phyloP scores from a whole-genome alignment of 1,140 invertebrate genomes.

The Zaprionus ornatus region DNA sequence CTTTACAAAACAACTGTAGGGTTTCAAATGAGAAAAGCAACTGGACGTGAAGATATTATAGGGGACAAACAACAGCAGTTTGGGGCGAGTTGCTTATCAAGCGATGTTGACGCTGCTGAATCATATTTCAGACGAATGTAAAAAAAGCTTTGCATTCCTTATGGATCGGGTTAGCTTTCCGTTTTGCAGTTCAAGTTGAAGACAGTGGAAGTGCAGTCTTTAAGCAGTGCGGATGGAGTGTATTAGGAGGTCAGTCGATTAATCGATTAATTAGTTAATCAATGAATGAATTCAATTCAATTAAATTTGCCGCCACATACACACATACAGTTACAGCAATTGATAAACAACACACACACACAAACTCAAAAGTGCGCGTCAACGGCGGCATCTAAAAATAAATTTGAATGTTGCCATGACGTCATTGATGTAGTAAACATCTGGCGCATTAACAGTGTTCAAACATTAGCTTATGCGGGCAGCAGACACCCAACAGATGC shows the following conservation, averaged over 20 bases:
- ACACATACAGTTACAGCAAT: slow-evolving; percentile 13
- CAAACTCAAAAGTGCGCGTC: not conserved
- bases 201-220: slow-evolving; percentile 48
- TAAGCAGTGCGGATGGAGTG: slow-evolving; percentile 30
- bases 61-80: slow-evolving; percentile 18
- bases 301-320: slow-evolving; percentile 29
- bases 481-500: slow-evolving; percentile 12
- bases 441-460: slow-evolving; percentile 50
- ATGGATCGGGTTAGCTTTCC: slow-evolving; percentile 25
- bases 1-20: slow-evolving; percentile 28
- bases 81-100: slow-evolving; percentile 42
- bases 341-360: slow-evolving; percentile 52
- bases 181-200: not conserved
- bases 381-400: slow-evolving; percentile 63
- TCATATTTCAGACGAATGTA: slow-evolving; percentile 66
- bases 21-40: slow-evolving; percentile 40
- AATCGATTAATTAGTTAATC: not conserved
- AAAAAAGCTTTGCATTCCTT: slow-evolving; percentile 63
- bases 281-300: slow-evolving; percentile 12
- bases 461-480: slow-evolving; percentile 57
- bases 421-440: slow-evolving; percentile 73
- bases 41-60: slow-evolving; percentile 25
- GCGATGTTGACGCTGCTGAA: slow-evolving; percentile 56
- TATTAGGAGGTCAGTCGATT: not conserved
- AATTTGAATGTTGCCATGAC: slow-evolving; percentile 70